Conservation (phyloP, 2,113 vertebrate genomes). For the Nasalis larvatus region DNA sequence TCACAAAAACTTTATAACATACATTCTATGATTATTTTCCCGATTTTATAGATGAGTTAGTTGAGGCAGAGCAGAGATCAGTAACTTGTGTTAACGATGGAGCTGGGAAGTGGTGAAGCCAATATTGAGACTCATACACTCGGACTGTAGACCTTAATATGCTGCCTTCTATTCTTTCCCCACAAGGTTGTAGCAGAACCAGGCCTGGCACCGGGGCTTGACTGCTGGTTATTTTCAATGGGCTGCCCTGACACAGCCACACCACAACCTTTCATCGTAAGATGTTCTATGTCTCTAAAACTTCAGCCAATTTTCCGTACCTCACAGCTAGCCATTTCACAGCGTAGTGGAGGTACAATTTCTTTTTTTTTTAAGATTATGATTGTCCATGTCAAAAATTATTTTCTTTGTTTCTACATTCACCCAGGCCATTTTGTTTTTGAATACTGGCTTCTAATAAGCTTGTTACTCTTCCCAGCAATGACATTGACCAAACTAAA, state of each 20-base stretch:
- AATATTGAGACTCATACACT: rapidly evolving
- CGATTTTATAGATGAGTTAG: neutral
- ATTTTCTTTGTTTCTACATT: neutral
- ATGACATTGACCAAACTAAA: neutral
- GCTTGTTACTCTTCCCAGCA: neutral
- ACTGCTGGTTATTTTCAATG: neutral
- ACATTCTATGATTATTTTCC: neutral
- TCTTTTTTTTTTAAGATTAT: neutral
- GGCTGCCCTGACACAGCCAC: neutral
- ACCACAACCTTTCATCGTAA: neutral
- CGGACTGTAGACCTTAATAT: neutral
- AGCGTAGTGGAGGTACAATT: neutral
- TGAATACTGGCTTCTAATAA: neutral
- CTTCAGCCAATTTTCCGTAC: neutral
- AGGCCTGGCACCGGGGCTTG: neutral
- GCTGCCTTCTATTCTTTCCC: neutral
- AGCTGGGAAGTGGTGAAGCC: neutral
- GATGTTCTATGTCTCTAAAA: neutral
- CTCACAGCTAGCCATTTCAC: neutral
- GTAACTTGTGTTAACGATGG: neutral
- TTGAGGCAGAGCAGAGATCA: neutral
- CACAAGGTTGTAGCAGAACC: neutral
- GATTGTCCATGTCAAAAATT: neutral
- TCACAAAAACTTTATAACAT: neutral
- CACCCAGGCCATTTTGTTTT: neutral